Conservation (phyloP, 1,140 invertebrate genomes). For the Trichonephila inaurata region DNA sequence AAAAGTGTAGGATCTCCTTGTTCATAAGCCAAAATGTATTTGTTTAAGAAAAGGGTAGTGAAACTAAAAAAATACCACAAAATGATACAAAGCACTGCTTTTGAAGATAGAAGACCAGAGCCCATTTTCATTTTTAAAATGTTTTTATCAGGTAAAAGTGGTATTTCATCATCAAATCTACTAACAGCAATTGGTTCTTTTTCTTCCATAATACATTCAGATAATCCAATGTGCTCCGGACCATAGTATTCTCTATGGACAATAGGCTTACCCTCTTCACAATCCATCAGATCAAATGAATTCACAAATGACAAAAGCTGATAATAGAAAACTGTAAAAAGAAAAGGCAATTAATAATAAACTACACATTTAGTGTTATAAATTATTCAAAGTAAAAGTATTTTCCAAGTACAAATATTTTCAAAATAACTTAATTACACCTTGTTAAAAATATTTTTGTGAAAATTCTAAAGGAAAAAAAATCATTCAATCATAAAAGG, state of each 20-base stretch:
- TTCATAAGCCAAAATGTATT: conserved; percentile 89
- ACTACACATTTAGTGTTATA: too few relatives aligned
- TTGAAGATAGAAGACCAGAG: conserved; percentile 15
- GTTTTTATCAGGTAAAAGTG: background rate
- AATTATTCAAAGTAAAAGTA: background rate
- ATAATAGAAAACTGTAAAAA: background rate
- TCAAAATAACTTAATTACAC: background rate
- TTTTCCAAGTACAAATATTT: background rate
- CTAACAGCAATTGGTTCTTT: background rate
- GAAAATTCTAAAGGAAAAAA: too few relatives aligned
- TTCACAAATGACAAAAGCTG: background rate
- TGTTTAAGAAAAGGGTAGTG: conserved; percentile 90
- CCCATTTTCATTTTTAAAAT: background rate
- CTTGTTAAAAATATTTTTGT: too few relatives aligned
- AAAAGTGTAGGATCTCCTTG: conserved; percentile 89
- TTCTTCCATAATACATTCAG: conserved; percentile 5
- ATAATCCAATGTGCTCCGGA: background rate
- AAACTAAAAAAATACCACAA: conserved; percentile 83
- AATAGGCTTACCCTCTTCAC: background rate
- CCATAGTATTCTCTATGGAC: background rate
- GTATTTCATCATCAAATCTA: background rate
- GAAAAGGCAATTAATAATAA: too few relatives aligned
- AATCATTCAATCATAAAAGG: too few relatives aligned
- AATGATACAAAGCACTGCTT: conserved; percentile 66
- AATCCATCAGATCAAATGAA: background rate